These are phyloP conservation scores for Oscheius sp. DNA, from an alignment of 2,888 invertebrate species.

Conservation along the genomic window DNA sequence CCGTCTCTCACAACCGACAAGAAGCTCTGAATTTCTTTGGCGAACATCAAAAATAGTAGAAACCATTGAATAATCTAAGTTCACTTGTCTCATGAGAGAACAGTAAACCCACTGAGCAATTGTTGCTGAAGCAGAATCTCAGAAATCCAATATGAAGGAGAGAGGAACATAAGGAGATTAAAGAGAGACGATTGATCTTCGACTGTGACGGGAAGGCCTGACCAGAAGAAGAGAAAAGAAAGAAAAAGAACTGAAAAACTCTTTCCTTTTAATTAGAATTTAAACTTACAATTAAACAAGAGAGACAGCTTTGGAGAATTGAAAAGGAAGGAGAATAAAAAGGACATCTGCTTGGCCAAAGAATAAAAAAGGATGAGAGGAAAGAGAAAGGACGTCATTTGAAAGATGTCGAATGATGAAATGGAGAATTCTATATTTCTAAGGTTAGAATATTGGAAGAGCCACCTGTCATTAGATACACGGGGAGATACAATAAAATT, in stretches of 20 bases:
- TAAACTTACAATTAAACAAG: not conserved
- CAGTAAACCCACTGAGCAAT: not conserved
- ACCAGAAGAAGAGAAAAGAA: not conserved
- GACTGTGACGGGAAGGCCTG: not conserved
- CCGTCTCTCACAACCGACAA: conserved; percentile 35
- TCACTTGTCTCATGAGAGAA: too few species aligned
- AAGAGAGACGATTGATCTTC: not conserved
- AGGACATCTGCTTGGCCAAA: not conserved
- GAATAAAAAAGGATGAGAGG: not conserved
- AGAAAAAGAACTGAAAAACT: not conserved
- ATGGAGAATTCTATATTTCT: not conserved
- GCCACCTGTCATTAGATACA: conserved; percentile 1
- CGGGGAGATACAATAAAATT: conserved; percentile 4
- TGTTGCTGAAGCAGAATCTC: conserved; percentile 19
- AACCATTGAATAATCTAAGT: not conserved
- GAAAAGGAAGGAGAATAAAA: not conserved
- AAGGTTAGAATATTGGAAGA: not conserved
- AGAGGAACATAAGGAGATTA: not conserved
- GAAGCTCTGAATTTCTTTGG: conserved; percentile 18
- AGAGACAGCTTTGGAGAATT: not conserved
- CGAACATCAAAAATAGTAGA: not conserved
- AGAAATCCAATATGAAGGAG: conserved; percentile 4
- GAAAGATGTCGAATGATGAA: not conserved
- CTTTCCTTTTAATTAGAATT: not conserved
- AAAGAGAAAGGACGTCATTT: not conserved